phyloP scores from a whole-genome alignment of 2,797 vertebrate genomes.

The Enteromius anoplus region DNA sequence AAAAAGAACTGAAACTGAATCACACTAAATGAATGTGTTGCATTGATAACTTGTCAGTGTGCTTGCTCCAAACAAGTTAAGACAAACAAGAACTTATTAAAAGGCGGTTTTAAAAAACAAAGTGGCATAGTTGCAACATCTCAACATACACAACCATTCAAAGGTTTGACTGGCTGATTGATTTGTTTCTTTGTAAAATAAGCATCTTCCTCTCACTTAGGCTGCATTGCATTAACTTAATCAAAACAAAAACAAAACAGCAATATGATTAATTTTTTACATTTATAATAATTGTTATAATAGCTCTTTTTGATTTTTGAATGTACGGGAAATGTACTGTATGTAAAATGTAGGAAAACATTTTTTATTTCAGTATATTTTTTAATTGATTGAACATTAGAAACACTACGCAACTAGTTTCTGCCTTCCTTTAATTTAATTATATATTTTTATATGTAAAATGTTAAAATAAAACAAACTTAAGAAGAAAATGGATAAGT shows the following conservation, averaged over 20 bases:
- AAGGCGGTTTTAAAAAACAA: background rate
- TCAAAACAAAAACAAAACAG: background rate
- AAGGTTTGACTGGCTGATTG: background rate
- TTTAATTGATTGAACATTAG: background rate
- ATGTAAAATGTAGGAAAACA: background rate
- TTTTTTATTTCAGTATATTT: background rate
- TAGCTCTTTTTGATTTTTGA: background rate
- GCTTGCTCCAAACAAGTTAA: background rate
- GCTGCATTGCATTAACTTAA: background rate
- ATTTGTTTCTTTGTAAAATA: background rate
- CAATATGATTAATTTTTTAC: background rate
- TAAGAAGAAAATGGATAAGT: background rate
- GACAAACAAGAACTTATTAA: background rate
- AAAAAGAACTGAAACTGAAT: background rate
- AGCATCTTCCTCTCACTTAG: background rate
- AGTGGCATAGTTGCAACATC: background rate
- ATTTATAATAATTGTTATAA: background rate
- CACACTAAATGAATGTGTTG: background rate
- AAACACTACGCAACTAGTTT: background rate
- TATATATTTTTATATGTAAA: no score
- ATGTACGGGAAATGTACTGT: no score
- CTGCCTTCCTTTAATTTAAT: background rate
- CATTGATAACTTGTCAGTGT: background rate
- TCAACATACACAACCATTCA: background rate
- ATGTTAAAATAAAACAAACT: no score